These are phyloP conservation scores for Trichomalopsis sarcophagae DNA, from an alignment of 1,140 invertebrate species.

Conservation along the genomic window DNA sequence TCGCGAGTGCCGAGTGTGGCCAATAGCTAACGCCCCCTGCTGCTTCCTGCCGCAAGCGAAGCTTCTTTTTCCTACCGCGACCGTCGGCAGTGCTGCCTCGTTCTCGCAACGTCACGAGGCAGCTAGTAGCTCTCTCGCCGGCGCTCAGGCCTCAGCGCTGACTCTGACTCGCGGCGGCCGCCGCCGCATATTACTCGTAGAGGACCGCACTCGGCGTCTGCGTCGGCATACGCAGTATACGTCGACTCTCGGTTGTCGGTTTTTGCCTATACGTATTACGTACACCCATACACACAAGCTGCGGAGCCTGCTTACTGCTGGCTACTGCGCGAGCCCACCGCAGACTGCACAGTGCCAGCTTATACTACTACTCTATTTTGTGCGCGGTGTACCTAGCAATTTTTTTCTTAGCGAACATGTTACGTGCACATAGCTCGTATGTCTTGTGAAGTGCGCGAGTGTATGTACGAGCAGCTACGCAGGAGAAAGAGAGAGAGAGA, in stretches of 20 bases:
- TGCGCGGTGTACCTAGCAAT: background rate
- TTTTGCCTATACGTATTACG: background rate
- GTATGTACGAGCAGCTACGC: too few relatives aligned
- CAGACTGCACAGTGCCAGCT: too few relatives aligned
- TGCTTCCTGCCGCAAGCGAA: background rate
- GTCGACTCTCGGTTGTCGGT: slow-evolving; percentile 14
- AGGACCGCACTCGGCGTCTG: slow-evolving; percentile 50
- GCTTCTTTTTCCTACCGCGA: background rate
- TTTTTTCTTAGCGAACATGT: background rate
- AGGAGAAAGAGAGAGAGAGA: too few relatives aligned
- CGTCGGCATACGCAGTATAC: slow-evolving; percentile 16
- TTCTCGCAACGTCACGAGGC: background rate
- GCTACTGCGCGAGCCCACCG: too few relatives aligned
- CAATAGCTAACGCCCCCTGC: too few relatives aligned
- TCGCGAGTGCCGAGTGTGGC: too few relatives aligned
- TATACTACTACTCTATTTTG: too few relatives aligned
- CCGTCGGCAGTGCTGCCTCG: background rate
- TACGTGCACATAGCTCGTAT: background rate
- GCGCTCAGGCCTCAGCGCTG: background rate
- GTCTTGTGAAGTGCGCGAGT: background rate
- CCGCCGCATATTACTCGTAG: background rate
- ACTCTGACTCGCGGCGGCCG: background rate
- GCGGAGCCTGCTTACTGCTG: too few relatives aligned
- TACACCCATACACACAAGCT: background rate
- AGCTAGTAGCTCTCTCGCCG: background rate